Percentiles rank a stretch among this genome's conserved stretches.
Evolutionary conservation across 1,140 invertebrate genomes (phyloP).

Genomic region (Ceratina calcarata): DNA sequence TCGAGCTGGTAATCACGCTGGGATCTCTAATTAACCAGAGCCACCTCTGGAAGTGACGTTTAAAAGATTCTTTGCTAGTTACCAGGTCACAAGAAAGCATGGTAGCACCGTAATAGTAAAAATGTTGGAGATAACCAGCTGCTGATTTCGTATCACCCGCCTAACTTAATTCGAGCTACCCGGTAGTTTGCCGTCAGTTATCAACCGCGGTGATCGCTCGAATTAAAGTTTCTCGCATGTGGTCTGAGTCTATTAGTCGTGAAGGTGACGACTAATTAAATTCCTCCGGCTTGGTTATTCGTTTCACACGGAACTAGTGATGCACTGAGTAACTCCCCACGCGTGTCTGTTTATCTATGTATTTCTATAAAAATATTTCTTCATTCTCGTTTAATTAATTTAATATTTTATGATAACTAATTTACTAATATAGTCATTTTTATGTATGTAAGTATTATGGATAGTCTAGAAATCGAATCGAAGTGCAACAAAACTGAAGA

Average conservation of each 20-base stretch:
- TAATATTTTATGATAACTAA: too few relatives aligned
- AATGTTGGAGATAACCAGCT: slow-evolving; percentile 54
- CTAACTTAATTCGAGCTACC: slow-evolving; percentile 54
- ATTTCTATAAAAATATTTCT: too few relatives aligned
- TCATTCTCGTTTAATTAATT: too few relatives aligned
- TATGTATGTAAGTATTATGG: too few relatives aligned
- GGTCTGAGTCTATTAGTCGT: slow-evolving; percentile 42
- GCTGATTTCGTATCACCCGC: slow-evolving; percentile 52
- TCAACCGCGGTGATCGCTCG: slow-evolving; percentile 44
- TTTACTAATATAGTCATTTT: too few relatives aligned
- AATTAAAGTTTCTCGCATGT: slow-evolving; percentile 55
- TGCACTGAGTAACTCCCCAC: too few relatives aligned
- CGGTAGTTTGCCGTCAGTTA: slow-evolving; percentile 49
- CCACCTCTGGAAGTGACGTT: slow-evolving; percentile 10
- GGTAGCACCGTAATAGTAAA: slow-evolving; percentile 1
- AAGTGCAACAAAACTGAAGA: too few relatives aligned
- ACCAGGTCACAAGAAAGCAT: background rate
- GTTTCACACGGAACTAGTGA: slow-evolving; percentile 38
- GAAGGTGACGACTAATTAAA: slow-evolving; percentile 57
- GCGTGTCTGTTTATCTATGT: too few relatives aligned
- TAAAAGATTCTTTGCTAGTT: slow-evolving; percentile 18
- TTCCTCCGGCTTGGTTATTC: slow-evolving; percentile 17
- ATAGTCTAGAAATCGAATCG: too few relatives aligned
- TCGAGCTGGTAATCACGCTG: background rate
- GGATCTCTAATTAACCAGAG: slow-evolving; percentile 35